Conservation (phyloP, 2,888 invertebrate species). For the Xestia rhomboidea region DNA sequence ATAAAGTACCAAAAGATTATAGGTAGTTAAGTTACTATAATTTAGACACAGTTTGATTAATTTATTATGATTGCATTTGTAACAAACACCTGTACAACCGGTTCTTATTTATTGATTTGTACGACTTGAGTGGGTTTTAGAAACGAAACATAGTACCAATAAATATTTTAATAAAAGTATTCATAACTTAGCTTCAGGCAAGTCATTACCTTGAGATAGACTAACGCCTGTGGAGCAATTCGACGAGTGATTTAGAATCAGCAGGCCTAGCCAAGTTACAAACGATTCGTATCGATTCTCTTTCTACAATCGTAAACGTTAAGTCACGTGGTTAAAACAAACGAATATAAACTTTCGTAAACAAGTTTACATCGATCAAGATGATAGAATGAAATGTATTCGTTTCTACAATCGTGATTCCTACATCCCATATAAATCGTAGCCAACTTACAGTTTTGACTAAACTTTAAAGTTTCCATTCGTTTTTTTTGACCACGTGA, state of each 20-base stretch:
- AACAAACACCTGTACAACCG: neutral
- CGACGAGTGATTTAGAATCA: constrained; percentile 8
- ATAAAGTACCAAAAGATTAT: neutral
- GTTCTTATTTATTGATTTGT: neutral
- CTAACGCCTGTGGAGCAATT: neutral
- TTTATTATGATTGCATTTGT: neutral
- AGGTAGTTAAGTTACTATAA: neutral
- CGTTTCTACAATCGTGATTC: no score
- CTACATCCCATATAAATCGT: no score
- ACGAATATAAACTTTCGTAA: no score
- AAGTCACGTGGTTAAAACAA: no score
- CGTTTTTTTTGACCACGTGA: no score
- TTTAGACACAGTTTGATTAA: neutral
- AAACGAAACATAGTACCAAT: neutral
- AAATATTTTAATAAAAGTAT: neutral
- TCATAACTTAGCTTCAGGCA: neutral
- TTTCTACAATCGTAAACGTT: no score
- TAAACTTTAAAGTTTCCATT: no score
- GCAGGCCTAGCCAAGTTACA: no score
- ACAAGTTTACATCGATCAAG: no score
- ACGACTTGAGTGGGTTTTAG: neutral
- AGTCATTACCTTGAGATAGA: neutral
- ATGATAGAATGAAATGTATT: no score
- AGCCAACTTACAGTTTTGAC: no score
- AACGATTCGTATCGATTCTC: no score